A percentile compares a stretch with the other conserved stretches of the same genome.
Evolutionary conservation across 2,888 invertebrate species (phyloP).

Genomic region (Drosophila fulvimacula): DNA sequence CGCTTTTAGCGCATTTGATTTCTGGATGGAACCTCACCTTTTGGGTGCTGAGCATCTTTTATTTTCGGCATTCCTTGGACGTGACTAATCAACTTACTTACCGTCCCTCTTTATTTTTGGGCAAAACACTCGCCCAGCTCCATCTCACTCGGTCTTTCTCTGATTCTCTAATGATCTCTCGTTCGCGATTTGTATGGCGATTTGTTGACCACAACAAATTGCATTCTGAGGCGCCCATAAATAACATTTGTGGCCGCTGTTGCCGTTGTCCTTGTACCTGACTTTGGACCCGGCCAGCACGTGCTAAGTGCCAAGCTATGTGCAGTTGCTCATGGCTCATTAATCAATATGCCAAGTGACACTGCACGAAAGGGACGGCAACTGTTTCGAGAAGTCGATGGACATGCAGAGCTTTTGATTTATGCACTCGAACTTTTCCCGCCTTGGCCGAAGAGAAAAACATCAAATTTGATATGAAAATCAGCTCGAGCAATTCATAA

Average conservation of each 20-base stretch:
- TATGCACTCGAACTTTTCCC: constrained; percentile 68
- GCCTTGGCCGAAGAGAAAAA: constrained; percentile 23
- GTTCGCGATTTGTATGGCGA: constrained; percentile 70
- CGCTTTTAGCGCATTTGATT: constrained; percentile 65
- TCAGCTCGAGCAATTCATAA: constrained; percentile 59
- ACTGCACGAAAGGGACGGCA: constrained; percentile 9
- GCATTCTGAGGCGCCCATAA: constrained; percentile 71
- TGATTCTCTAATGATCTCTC: constrained; percentile 67
- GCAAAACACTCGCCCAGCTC: constrained; percentile 3
- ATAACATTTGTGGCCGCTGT: constrained; percentile 56
- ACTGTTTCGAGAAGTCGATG: not conserved
- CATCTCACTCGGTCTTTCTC: constrained; percentile 13
- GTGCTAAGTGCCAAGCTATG: constrained; percentile 75
- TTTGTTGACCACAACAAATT: constrained; percentile 80
- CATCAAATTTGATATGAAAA: constrained; percentile 10
- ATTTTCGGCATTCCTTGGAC: constrained; percentile 67
- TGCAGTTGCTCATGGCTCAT: constrained; percentile 60
- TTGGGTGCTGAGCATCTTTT: constrained; percentile 41
- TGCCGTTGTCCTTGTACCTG: constrained; percentile 62
- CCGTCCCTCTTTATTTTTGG: not conserved
- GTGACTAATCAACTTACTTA: constrained; percentile 72
- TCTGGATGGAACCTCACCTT: constrained; percentile 65
- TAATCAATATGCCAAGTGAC: constrained; percentile 64
- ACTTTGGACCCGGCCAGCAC: constrained; percentile 55
- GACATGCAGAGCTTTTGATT: constrained; percentile 47